Evolutionary conservation across 1,140 invertebrate genomes (phyloP).

Genomic region (Nixonia krombeini): DNA sequence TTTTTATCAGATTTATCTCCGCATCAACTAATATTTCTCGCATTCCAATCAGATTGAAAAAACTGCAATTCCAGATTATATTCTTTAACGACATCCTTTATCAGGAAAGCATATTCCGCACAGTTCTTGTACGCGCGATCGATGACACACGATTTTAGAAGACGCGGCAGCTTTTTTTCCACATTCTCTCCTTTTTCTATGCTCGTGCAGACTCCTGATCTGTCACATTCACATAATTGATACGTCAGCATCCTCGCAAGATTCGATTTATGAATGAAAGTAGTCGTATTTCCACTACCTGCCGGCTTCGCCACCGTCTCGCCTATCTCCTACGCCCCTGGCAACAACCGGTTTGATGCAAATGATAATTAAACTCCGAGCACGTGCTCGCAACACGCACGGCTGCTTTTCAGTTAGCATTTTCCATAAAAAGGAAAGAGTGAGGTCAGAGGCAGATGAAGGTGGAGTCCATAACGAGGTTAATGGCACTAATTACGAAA

Average conservation of each 20-base stretch:
- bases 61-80: too few species aligned
- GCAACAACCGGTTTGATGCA: slow-evolving; percentile 15
- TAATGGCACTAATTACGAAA: slow-evolving; percentile 26
- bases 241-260: slow-evolving; percentile 1
- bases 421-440: slow-evolving; percentile 3
- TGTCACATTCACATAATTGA: slow-evolving; percentile 13
- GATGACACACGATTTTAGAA: neutral
- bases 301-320: neutral
- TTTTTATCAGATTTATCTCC: too few species aligned
- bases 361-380: slow-evolving; percentile 19
- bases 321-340: slow-evolving; percentile 15
- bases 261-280: slow-evolving; percentile 47
- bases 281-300: slow-evolving; percentile 1
- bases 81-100: too few species aligned
- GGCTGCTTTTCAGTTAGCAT: neutral
- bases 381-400: slow-evolving; percentile 13
- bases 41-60: too few species aligned
- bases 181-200: too few species aligned
- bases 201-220: too few species aligned
- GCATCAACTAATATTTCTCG: too few species aligned
- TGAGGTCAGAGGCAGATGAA: neutral
- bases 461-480: slow-evolving; percentile 14
- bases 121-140: too few species aligned
- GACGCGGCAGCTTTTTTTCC: neutral
- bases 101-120: too few species aligned